Percentiles rank a stretch among this genome's conserved stretches.
Evolutionary conservation across 1,140 invertebrate species (phyloP).

Genomic region (Aphaenogaster floridana): DNA sequence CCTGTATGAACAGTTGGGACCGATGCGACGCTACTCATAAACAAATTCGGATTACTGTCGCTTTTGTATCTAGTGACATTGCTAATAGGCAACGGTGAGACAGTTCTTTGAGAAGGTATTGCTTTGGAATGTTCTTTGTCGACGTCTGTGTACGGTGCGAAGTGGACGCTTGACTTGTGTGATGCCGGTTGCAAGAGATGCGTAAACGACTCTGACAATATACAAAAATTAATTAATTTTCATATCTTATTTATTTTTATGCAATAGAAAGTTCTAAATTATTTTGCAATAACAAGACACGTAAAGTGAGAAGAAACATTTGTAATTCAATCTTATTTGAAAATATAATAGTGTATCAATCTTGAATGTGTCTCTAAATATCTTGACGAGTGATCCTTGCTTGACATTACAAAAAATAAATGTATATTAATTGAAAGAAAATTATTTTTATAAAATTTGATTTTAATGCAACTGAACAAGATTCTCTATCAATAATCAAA

Average conservation of each 20-base stretch:
- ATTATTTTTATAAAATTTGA: not conserved
- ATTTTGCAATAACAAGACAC: not conserved
- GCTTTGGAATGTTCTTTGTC: constrained; percentile 57
- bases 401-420: not conserved
- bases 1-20: constrained; percentile 65
- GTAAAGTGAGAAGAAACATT: not conserved
- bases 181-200: constrained; percentile 73
- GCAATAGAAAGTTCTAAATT: not conserved
- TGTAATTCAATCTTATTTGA: not conserved
- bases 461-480: not conserved
- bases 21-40: constrained; percentile 63
- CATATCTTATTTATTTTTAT: not conserved
- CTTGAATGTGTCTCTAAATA: not conserved
- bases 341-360: not conserved
- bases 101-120: constrained; percentile 64
- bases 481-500: not conserved
- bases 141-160: constrained; percentile 66
- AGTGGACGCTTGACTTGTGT: constrained; percentile 77
- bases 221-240: constrained; percentile 41
- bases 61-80: constrained; percentile 82
- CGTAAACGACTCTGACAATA: constrained; percentile 74
- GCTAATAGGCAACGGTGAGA: constrained; percentile 84
- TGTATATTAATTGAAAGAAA: not conserved
- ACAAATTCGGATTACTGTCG: constrained; percentile 80
- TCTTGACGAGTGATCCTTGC: not conserved